Evolutionary conservation across 2,888 invertebrate species (phyloP), one percentile per base, ranked within the genome.

Genomic region (Leptothorax acervorum): DNA sequence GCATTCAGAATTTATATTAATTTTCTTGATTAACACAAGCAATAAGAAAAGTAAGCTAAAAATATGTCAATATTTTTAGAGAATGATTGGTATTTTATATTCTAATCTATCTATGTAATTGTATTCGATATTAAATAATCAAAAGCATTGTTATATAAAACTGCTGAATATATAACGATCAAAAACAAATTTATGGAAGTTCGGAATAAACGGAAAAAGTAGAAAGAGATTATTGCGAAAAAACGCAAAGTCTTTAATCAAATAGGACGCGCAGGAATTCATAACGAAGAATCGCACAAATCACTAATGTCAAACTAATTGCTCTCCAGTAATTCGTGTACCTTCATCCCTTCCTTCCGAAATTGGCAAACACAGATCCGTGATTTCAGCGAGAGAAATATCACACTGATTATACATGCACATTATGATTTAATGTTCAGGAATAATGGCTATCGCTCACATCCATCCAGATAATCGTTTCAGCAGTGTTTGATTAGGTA

Each of bases 181-280:
- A 11, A 28, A 15, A 48, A 60, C 66, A 68, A 81, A 87, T 83
- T 87, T 87, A 68, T 78, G 81, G 75, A 81, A 57, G 35, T 18
- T 31, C 75, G 23, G 23, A 82, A 81, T 83, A 87, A 82, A 70
- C 70, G 84, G 62, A 83, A 85, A 83, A 85, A 83, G 45, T 60
- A 82, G 63, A 51, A 62, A 57, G 35, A 57, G 79, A 86, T 85
- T 79, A 85, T 85, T 70, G 83, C 57, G 82, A 45, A 70, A 62
- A 42, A n/a, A 62, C 11, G n/a, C 70, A 57, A 81, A 81, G 68
- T 68, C 48, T 78, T 83, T 55, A 74, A 57, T 51, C 1, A 23
- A 65, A 74, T 73, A 79, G 73, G 74, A 87, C 62, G 63, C 63
- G 63, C 28, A 9, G 74, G 57, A 85, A 85, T 87, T 82, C 45